Evolutionary conservation across 2,888 invertebrate genomes (phyloP).

Genomic region (Oscheius myriophilus): DNA sequence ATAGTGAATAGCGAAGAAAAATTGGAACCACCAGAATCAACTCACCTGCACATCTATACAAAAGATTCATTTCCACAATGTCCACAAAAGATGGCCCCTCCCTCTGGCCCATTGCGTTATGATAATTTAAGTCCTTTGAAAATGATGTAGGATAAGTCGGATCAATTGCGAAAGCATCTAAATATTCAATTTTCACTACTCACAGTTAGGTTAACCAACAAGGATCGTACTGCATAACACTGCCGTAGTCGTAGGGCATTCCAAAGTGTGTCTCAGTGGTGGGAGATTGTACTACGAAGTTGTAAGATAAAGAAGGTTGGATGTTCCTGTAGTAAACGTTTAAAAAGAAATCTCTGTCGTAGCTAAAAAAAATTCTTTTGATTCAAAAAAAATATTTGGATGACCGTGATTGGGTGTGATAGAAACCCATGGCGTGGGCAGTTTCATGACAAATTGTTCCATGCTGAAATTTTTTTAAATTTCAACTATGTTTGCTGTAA

Average conservation of each 20-base stretch:
- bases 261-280: constrained; percentile 34
- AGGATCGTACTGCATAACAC: constrained; percentile 53
- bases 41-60: constrained; percentile 41
- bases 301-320: constrained; percentile 33
- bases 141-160: constrained; percentile 36
- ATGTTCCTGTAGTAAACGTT: constrained; percentile 43
- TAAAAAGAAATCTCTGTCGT: constrained; percentile 42
- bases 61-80: constrained; percentile 38
- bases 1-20: too few relatives aligned
- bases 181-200: neutral
- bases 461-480: constrained; percentile 41
- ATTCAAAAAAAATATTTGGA: neutral
- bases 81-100: constrained; percentile 48
- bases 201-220: too few relatives aligned
- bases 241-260: constrained; percentile 47
- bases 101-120: constrained; percentile 48
- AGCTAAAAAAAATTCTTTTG: constrained; percentile 4
- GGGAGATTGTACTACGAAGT: constrained; percentile 40
- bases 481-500: too few relatives aligned
- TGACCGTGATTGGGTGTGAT: constrained; percentile 43
- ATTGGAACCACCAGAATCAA: neutral
- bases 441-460: constrained; percentile 48
- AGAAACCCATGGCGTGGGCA: constrained; percentile 47
- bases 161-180: constrained; percentile 47
- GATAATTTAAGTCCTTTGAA: constrained; percentile 34